A percentile compares a stretch with the other conserved stretches of the same genome.
phyloP scores from a whole-genome alignment of 2,113 vertebrate genomes.

The Stigmatopora argus region DNA sequence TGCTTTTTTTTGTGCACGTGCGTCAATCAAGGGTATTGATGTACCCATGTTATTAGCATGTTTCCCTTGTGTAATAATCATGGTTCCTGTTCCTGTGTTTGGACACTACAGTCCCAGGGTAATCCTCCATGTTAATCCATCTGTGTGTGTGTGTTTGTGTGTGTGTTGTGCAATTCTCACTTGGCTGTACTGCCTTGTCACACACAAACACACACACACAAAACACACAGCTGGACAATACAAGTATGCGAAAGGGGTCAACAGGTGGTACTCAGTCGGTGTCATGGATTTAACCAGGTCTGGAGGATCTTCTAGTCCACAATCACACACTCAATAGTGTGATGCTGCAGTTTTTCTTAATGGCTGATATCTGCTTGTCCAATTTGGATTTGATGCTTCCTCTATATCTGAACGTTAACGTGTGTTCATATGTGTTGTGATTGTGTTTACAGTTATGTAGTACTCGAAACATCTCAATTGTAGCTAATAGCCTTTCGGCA shows the following conservation, averaged over 20 bases:
- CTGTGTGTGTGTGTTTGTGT: slow-evolving; percentile 50
- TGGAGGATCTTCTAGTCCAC: slow-evolving; percentile 19
- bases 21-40: not conserved
- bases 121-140: slow-evolving; percentile 61
- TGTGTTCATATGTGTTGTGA: not conserved
- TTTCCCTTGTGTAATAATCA: not conserved
- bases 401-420: not conserved
- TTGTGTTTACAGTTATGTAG: not conserved
- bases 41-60: not conserved
- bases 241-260: slow-evolving; percentile 47
- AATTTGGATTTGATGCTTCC: not conserved
- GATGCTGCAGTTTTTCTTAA: not conserved
- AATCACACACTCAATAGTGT: not conserved
- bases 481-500: too few relatives aligned
- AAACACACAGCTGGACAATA: slow-evolving; percentile 54
- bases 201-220: slow-evolving; percentile 21
- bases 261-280: slow-evolving; percentile 53
- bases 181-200: slow-evolving; percentile 41
- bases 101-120: slow-evolving; percentile 42
- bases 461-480: not conserved
- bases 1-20: slow-evolving; percentile 4
- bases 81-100: slow-evolving; percentile 13
- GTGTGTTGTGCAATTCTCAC: slow-evolving; percentile 44
- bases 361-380: not conserved
- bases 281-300: slow-evolving; percentile 32